Base-by-base conservation (phyloP, 2,113 vertebrate genomes). In the Xyrauchen texanus region DNA sequence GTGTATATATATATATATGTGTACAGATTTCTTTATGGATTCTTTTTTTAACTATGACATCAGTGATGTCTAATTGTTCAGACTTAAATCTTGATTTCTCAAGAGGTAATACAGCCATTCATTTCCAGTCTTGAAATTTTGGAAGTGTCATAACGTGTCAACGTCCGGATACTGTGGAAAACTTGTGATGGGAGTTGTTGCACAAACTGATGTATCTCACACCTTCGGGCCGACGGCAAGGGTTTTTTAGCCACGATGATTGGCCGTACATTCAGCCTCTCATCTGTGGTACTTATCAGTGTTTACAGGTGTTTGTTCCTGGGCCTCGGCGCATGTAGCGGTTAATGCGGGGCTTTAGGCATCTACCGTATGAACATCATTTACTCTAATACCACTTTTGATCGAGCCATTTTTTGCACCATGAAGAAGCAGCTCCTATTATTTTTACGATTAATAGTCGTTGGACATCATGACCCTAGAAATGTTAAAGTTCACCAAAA, bases 61-160 rank as follows among this genome's bases (percentile, higher is more conserved):
- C 95, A 96, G 93, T 96, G 95, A 96, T 96, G 95, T 96, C 95
- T 78, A 93, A 11, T 94, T 94, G 93, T 95, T 94, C 91, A 95
- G 94, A 94, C 92, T 92, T 94, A 45, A 83, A 93, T 96, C 94
- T 96, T 96, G 94, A 94, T 94, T 96, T 95, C 91, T 92, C 95
- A 96, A 96, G 95, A 96, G 91, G 84, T 94, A 92, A 93, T 92
- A 88, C 88, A 88, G 87, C 86, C 88, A 86, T 95, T 95, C 92
- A 90, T 94, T 93, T 93, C 91, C 91, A 91, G 90, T 95, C 94
- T 91, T 94, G 91, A 92, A 34, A 91, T 46, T 92, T 92, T 94
- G 92, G 93, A 95, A 91, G 92, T 85, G 88, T 92, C 83, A 87
- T 92, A 90, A 84, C 88, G 89, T 88, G 60, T 80, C 67, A 81